phyloP scores from a whole-genome alignment of 2,797 vertebrate genomes.

The Brachyalestes nurse region DNA sequence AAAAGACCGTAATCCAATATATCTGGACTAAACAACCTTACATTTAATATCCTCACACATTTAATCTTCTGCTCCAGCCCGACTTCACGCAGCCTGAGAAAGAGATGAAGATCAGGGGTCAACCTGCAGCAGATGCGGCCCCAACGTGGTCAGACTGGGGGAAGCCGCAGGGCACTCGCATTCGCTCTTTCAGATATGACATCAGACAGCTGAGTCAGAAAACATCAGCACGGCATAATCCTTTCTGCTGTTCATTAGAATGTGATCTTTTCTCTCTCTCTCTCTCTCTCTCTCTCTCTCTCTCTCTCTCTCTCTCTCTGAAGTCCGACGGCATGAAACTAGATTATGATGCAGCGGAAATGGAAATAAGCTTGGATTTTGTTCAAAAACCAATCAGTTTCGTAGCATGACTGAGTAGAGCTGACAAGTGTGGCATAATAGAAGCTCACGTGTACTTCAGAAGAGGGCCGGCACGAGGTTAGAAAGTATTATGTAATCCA shows the following conservation, averaged over 20 bases:
- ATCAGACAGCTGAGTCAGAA: conserved; percentile 17
- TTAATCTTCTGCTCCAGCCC: background rate
- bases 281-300: background rate
- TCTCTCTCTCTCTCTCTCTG: background rate
- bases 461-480: background rate
- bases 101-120: background rate
- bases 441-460: conserved; percentile 21
- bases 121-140: background rate
- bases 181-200: background rate
- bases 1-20: background rate
- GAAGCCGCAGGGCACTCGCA: background rate
- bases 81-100: background rate
- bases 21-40: background rate
- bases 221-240: background rate
- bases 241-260: conserved; percentile 8
- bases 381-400: conserved; percentile 10
- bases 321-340: conserved; percentile 32
- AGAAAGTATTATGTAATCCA: conserved; percentile 32
- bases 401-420: conserved; percentile 27
- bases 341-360: conserved; percentile 43
- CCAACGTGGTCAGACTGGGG: conserved; percentile 1
- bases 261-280: conserved; percentile 20
- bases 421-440: background rate
- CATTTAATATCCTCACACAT: background rate
- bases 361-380: conserved; percentile 9